Evolutionary conservation across 2,113 vertebrate species (phyloP), one percentile per base, ranked within the genome.

Genomic region (Thymallus thymallus): DNA sequence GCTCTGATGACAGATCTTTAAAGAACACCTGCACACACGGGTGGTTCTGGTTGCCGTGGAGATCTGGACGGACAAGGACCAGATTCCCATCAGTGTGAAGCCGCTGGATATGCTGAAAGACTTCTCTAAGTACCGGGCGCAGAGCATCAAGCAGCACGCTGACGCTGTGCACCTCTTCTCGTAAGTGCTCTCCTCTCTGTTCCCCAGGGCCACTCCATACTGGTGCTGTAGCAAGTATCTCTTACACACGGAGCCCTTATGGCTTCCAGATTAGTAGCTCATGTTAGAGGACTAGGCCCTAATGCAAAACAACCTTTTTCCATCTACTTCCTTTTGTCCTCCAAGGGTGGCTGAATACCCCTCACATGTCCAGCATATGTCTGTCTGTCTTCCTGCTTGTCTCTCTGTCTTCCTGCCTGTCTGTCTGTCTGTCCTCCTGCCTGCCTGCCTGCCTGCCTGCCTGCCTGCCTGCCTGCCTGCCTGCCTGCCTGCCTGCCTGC

Each of bases 1-100:
- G 16, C 75, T 67, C 79, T 76, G 75, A 81, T 73, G 77, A 35
- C 92, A 99, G 98, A 92, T 98, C 88, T 99, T 98, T 92, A 98
- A 97, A 92, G 97, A 99, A 32, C 96, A 99, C 73, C 93, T 99
- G 77, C 95, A 98, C 63, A 99, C 97, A 6, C 95, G 98, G 20
- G 97, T 99, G 73, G 96, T 99, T 80, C 94, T 99, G 12, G 95
- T 99, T 58, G 97, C 94, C 35, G 92, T 97, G 82, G 98, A 99
- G 91, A 96, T 96, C 71, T 99, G 98, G 98, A 96, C 96, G 0
- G 96, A 99, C 74, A 94, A 91, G 83, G 95, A 99, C 86, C 95
- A 91, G 24, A 97, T 98, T 51, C 93, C 95, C 23, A 88, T 98
- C 82, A 94, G 92, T 46, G 93, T 94, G 79, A 94, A 90, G 87